Evolutionary conservation across 2,113 vertebrate species (phyloP).

Genomic region (Melanotaenia duboulayi): DNA sequence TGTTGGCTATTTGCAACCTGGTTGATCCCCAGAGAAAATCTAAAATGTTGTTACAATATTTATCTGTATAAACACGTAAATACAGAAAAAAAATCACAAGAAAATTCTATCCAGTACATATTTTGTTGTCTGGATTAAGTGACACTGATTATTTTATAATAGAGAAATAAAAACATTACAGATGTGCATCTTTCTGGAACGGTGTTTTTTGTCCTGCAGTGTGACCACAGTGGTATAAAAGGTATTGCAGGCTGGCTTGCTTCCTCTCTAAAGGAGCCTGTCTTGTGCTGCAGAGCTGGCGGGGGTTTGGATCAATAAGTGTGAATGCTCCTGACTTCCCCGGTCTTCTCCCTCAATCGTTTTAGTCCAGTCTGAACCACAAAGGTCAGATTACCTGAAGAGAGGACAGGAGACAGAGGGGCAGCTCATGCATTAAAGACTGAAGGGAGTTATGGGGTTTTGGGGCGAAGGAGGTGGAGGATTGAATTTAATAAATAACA

Average conservation of each 20-base stretch:
- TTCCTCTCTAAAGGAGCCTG: constrained; percentile 24
- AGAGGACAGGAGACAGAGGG: constrained; percentile 53
- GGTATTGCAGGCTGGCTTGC: constrained; percentile 12
- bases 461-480: constrained; percentile 54
- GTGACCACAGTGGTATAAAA: neutral
- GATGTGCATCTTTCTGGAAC: constrained; percentile 1
- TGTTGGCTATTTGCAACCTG: too few relatives aligned
- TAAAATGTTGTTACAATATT: too few relatives aligned
- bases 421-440: constrained; percentile 69
- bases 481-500: constrained; percentile 83
- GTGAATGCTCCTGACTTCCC: constrained; percentile 63
- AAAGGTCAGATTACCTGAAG: constrained; percentile 74
- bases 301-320: constrained; percentile 56
- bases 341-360: constrained; percentile 58
- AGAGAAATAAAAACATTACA: neutral
- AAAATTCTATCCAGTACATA: neutral
- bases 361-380: constrained; percentile 60
- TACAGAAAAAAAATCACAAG: neutral
- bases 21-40: too few relatives aligned
- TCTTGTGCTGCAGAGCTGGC: constrained; percentile 34
- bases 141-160: neutral
- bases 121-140: neutral
- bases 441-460: constrained; percentile 58
- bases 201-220: neutral
- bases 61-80: neutral